Percentiles rank a stretch among this genome's conserved stretches.
Evolutionary conservation across 2,113 vertebrate genomes (phyloP).

Genomic region (Rattus rattus): DNA sequence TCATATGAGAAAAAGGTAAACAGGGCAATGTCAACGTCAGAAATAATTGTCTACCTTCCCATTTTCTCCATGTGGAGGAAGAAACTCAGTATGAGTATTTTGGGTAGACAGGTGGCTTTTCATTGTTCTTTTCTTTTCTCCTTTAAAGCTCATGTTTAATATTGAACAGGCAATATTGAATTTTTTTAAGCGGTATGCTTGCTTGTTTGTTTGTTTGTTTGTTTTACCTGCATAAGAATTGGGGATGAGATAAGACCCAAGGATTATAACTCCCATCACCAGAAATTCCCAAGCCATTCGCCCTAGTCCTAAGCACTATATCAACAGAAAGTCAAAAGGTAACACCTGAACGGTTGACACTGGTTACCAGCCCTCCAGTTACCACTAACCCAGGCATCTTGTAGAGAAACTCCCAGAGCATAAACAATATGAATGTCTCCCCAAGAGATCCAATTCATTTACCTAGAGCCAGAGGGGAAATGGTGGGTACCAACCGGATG

Average conservation of each 20-base stretch:
- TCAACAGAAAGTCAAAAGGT: not conserved
- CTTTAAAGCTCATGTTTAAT: not conserved
- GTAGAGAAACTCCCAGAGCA: not conserved
- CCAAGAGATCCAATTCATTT: not conserved
- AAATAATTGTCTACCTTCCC: not conserved
- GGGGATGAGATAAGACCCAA: not conserved
- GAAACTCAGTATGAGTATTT: not conserved
- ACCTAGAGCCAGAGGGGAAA: not conserved
- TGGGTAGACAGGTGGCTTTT: not conserved
- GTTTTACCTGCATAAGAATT: not conserved
- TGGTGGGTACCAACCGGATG: not conserved
- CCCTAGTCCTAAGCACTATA: not conserved
- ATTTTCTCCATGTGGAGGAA: not conserved
- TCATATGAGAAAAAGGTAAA: not conserved
- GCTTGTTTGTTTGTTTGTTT: not conserved
- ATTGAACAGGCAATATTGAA: not conserved
- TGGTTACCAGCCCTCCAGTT: not conserved
- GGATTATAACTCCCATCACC: not conserved
- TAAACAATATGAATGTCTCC: constrained; percentile 3
- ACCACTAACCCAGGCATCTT: not conserved
- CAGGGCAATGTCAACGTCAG: not conserved
- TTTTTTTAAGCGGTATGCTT: not conserved
- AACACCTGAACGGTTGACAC: not conserved
- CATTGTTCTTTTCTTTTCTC: not conserved
- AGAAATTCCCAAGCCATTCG: not conserved